Percentiles rank a stretch among this genome's conserved stretches.
Evolutionary conservation across 2,888 invertebrate genomes (phyloP).

Genomic region (Hypercompe scribonia): DNA sequence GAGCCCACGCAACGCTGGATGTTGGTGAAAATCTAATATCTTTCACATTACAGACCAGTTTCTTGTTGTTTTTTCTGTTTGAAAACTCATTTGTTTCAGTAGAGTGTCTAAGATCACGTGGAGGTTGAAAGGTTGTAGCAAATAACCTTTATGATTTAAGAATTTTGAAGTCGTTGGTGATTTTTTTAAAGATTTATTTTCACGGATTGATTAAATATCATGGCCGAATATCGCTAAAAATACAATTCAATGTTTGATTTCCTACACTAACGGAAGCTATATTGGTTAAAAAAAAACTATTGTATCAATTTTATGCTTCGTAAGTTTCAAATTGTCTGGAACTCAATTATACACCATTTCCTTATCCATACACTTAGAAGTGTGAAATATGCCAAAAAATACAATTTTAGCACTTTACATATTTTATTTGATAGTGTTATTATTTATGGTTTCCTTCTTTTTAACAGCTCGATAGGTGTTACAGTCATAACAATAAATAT

Average conservation of each 20-base stretch:
- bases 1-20: constrained; percentile 33
- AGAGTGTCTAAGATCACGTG: constrained; percentile 1
- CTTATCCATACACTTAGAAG: constrained; percentile 20
- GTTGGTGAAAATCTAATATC: constrained; percentile 11
- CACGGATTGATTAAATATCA: constrained; percentile 29
- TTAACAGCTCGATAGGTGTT: too few species aligned
- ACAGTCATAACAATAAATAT: too few species aligned
- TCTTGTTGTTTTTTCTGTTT: constrained; percentile 6
- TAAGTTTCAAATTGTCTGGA: constrained; percentile 48
- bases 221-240: constrained; percentile 32
- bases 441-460: too few species aligned
- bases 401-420: not conserved
- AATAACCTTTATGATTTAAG: not conserved
- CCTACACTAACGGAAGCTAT: constrained; percentile 55
- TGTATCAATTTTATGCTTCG: constrained; percentile 62
- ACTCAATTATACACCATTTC: constrained; percentile 42
- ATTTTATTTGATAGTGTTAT: too few species aligned
- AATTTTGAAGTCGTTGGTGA: not conserved
- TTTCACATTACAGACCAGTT: constrained; percentile 7
- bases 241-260: constrained; percentile 46
- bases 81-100: constrained; percentile 17
- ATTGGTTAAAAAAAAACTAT: constrained; percentile 47
- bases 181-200: constrained; percentile 11
- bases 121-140: not conserved
- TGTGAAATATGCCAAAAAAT: not conserved